Evolutionary conservation across 2,888 invertebrate species (phyloP), one percentile per base, ranked within the genome.

Genomic region (Rutpela maculata): DNA sequence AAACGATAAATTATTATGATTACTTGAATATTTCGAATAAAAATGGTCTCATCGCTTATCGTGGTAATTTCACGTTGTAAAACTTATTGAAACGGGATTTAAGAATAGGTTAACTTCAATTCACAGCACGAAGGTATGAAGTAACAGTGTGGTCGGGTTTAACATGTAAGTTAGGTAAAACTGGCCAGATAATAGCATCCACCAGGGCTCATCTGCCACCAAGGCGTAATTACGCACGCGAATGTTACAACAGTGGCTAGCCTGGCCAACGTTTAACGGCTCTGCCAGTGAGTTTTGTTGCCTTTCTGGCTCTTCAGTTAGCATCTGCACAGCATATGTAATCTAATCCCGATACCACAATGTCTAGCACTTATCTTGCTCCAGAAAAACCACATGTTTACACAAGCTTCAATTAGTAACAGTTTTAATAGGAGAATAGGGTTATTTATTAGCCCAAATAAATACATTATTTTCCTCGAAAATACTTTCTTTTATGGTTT

Each of bases 381-480:
- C 83, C 81, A 82, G 81, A 85, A 86, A 84, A 85, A 85, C 84
- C 86, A 86, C 84, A 85, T 85, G 86, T 85, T 84, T 85, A 85
- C 82, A 80, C 80, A 78, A 80, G 81, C 78, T 82, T 84, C 84
- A 83, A 84, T 85, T 85, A 83, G 83, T 81, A 83, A 80, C 84
- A 81, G 83, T 75, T 79, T 77, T 78, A 79, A 80, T 78, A 79
- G 68, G 79, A 76, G 72, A 70, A 70, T 69, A 77, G 77, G 72
- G 78, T 82, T 81, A 83, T 84, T 84, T 83, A 84, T 84, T 83
- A 81, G 75, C 78, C 80, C 82, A 84, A 84, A 84, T 84, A 84
- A 81, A 83, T 81, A 82, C 77, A 80, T 78, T 75, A 80, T 79
- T 79, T 81, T 78, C 78, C 68, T 69, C 76, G 75, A 82, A 82